These are phyloP conservation scores for Caenorhabditis zanzibari DNA, from an alignment of 2,888 invertebrate species.

Conservation along the genomic window DNA sequence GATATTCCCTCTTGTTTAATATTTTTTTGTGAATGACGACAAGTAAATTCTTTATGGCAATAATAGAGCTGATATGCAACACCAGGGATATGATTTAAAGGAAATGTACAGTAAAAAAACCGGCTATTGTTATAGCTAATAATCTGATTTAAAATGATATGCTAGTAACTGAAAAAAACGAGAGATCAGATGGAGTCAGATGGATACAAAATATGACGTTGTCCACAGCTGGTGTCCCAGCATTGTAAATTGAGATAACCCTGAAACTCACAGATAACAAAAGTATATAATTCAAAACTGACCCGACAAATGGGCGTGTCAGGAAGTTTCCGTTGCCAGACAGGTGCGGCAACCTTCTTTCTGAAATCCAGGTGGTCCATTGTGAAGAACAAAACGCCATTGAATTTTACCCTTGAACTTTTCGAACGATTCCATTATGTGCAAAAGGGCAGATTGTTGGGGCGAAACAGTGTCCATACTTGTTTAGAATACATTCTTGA, in stretches of 20 bases:
- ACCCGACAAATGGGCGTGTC: conserved; percentile 18
- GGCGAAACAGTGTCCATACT: conserved; percentile 45
- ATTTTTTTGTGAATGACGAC: neutral
- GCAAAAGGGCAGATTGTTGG: neutral
- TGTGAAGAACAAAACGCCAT: neutral
- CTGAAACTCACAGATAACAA: neutral
- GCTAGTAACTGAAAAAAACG: neutral
- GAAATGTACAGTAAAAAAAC: conserved; percentile 3
- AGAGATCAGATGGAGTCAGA: conserved; percentile 19
- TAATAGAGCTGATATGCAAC: neutral
- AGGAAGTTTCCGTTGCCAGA: conserved; percentile 26
- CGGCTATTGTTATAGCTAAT: neutral
- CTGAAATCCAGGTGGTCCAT: conserved; percentile 3
- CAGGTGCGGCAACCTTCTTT: neutral
- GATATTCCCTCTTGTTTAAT: neutral
- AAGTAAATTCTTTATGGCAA: conserved; percentile 17
- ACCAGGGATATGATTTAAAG: neutral
- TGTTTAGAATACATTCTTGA: conserved; percentile 34
- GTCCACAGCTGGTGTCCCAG: conserved; percentile 26
- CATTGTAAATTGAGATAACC: conserved; percentile 20
- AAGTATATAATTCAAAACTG: neutral
- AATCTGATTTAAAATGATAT: neutral
- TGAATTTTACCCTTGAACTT: conserved; percentile 1
- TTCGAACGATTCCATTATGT: conserved; percentile 9
- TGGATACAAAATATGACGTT: conserved; percentile 24